Evolutionary conservation across 2,888 invertebrate species (phyloP).

Genomic region (Encarsia formosa): DNA sequence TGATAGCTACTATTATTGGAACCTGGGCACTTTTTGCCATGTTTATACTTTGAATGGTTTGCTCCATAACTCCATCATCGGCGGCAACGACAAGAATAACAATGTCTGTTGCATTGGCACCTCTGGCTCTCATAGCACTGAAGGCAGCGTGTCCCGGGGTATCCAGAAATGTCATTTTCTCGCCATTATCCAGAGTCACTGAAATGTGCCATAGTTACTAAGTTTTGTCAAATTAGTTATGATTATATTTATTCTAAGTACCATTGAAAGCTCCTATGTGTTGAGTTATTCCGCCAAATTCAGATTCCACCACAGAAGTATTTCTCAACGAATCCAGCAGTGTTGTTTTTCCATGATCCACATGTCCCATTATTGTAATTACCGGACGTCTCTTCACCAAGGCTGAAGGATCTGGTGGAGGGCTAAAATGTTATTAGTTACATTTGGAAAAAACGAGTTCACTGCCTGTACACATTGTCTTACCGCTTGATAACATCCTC

Average conservation of each 20-base stretch:
- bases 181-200: constrained; percentile 68
- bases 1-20: constrained; percentile 93
- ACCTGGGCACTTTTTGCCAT: constrained; percentile 80
- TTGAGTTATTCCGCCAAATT: constrained; percentile 98
- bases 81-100: constrained; percentile 96
- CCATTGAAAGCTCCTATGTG: constrained; percentile 97
- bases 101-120: constrained; percentile 91
- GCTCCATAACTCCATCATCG: constrained; percentile 98
- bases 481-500: constrained; percentile 40
- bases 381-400: constrained; percentile 81
- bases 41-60: constrained; percentile 86
- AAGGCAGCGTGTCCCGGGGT: constrained; percentile 99
- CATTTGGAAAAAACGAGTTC: constrained; percentile 10
- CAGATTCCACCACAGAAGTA: constrained; percentile 80
- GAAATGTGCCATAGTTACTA: background rate
- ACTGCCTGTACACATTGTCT: constrained; percentile 38
- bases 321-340: constrained; percentile 83
- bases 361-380: constrained; percentile 99
- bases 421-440: too few relatives aligned
- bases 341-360: constrained; percentile 99
- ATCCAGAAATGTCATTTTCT: constrained; percentile 88
- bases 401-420: constrained; percentile 62
- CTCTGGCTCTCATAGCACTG: constrained; percentile 86
- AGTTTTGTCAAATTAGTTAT: background rate
- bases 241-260: constrained; percentile 30